A percentile compares a stretch with the other conserved stretches of the same genome.
Evolutionary conservation across 2,888 invertebrate genomes (phyloP).

Genomic region (Drosophila infuscata): DNA sequence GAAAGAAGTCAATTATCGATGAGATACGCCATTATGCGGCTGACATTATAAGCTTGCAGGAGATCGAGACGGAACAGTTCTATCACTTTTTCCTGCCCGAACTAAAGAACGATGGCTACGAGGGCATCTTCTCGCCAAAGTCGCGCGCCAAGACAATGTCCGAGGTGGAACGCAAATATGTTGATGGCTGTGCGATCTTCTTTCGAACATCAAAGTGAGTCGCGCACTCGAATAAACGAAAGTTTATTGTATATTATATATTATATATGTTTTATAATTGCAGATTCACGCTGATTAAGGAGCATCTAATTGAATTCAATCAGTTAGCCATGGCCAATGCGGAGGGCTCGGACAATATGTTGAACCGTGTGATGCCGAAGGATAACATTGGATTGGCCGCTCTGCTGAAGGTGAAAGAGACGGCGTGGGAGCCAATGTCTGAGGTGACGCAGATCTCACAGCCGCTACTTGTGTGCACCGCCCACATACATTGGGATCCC

Average conservation of each 20-base stretch:
- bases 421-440: constrained; percentile 95
- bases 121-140: constrained; percentile 99
- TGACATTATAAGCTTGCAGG: constrained; percentile 98
- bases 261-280: constrained; percentile 53
- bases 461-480: constrained; percentile 97
- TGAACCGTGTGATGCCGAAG: constrained; percentile 99
- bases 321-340: constrained; percentile 99
- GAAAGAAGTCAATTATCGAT: constrained; percentile 97
- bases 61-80: constrained; percentile 99
- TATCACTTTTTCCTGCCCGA: constrained; percentile 98
- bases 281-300: constrained; percentile 97
- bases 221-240: neutral
- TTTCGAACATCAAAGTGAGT: constrained; percentile 96
- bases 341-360: constrained; percentile 98
- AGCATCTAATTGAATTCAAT: constrained; percentile 99
- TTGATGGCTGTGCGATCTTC: constrained; percentile 99
- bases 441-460: constrained; percentile 91
- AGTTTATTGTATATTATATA: neutral
- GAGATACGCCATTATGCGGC: constrained; percentile 98
- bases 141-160: constrained; percentile 99
- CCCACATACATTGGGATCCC: constrained; percentile 99
- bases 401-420: constrained; percentile 96
- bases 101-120: constrained; percentile 95
- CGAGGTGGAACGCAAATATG: constrained; percentile 97
- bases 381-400: constrained; percentile 99